phyloP scores from a whole-genome alignment of 2,113 vertebrate species.

The Aythya baeri region DNA sequence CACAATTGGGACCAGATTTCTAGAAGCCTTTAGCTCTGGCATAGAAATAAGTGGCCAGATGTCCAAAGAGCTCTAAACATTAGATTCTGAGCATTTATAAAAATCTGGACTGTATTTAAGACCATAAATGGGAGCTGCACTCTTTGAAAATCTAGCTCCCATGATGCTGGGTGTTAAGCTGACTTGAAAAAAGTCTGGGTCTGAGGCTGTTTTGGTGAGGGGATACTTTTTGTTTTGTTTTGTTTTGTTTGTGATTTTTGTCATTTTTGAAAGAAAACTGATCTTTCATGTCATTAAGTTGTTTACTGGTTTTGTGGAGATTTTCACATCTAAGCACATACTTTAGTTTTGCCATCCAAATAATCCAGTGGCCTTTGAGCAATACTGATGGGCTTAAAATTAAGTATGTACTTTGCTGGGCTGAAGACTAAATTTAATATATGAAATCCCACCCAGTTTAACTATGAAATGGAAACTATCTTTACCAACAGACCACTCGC shows the following conservation, averaged over 20 bases:
- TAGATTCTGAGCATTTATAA: slow-evolving; percentile 38
- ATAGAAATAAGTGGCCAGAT: slow-evolving; percentile 56
- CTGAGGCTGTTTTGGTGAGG: background rate
- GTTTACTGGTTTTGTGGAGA: background rate
- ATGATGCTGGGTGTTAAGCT: slow-evolving; percentile 23
- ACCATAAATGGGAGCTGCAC: background rate
- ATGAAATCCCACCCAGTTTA: background rate
- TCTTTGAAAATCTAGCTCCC: slow-evolving; percentile 35
- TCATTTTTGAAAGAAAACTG: slow-evolving; percentile 18
- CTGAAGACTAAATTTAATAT: background rate
- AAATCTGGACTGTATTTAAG: slow-evolving; percentile 59
- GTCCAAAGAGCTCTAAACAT: slow-evolving; percentile 45
- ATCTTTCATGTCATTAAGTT: slow-evolving; percentile 4
- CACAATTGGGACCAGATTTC: slow-evolving; percentile 55
- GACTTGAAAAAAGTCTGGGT: background rate
- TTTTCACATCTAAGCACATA: background rate
- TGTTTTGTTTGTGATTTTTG: background rate
- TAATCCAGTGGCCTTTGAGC: background rate
- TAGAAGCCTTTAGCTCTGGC: slow-evolving; percentile 44
- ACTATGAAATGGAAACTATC: background rate
- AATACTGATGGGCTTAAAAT: background rate
- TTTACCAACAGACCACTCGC: background rate
- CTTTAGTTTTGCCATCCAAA: background rate
- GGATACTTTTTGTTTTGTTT: background rate
- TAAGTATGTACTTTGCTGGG: background rate